Base-by-base conservation (phyloP, 2,113 vertebrate genomes). In the Tragelaphus imberbis region DNA sequence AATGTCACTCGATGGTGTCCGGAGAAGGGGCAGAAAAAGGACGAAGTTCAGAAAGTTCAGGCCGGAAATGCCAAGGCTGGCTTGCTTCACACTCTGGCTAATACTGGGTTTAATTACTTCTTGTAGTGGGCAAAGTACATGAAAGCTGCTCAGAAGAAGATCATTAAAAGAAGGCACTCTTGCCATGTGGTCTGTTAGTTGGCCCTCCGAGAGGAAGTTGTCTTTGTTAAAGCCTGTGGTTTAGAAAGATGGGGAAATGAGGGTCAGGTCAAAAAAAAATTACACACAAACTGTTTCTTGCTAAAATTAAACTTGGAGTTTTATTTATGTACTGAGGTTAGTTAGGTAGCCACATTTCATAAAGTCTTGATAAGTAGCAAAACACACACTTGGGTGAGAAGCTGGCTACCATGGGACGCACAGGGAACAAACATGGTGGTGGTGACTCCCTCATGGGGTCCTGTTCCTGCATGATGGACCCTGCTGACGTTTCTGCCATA, bases 231-330 rank as follows among this genome's bases (percentile, higher is more conserved):
- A 85, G n/a, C 21, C 81, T 53, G 44, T 71, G 55, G 91, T 95
- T 95, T 84, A 82, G 87, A 96, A 97, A 89, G 94, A 84, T 88
- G 7, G 1, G 92, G 81, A 19, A 97, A 17, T 7, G 85, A 91
- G 27, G 88, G 6, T 13, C 3, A 95, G 53, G 40, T 89, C 51
- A 27, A 40, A 16, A 14, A 14, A 86, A 93, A 96, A n/a, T 68
- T 97, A 71, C 25, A 12, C 84, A 28, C 11, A 89, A 85, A 61
- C 86, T 81, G 36, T 95, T 25, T 63, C 77, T 90, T 96, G 84
- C 47, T 95, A 81, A 98, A 90, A 12, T 96, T 58, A 49, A 96
- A 6, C 7, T 9, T 88, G 5, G 88, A 87, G 40, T 86, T 95
- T 80, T 96, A 77, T 91, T 58, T 58, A 49, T 77, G 14, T 36